Evolutionary conservation across 2,797 vertebrate species (phyloP), one percentile per base, ranked within the genome.

Genomic region (Dicrostonyx torquatus): DNA sequence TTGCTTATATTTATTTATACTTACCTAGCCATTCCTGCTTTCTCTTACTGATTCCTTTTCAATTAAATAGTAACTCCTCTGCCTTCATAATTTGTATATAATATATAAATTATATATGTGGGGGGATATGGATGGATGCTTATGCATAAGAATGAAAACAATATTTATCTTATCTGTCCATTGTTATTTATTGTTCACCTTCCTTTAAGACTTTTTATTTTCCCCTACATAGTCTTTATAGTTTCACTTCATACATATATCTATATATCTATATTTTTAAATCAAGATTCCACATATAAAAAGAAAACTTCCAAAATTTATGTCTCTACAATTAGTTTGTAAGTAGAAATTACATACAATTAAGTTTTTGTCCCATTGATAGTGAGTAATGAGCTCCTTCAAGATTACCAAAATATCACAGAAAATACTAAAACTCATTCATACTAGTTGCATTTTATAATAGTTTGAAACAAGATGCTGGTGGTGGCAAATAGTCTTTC

Each of bases 401-500:
- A 90, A 84, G 45, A 73, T 86, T 50, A 85, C 7, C 60, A 62
- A 90, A 88, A 90, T 48, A 60, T 50, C 77, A 94, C 24, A 89
- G 31, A 7, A 6, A 17, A 87, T 22, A 53, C 34, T 86, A 43
- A 43, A 93, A 15, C 48, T 86, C 24, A 66, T 95, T 94, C 15
- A 77, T 2, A 68, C 7, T 77, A 91, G 31, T 29, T 79, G 87
- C 29, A 48, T 78, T 58, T 89, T 40, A 75, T 84, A 31, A n/a
- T 24, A 45, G 20, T 92, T 93, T 87, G n/a, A 76, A 87, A 66
- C 22, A 93, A 5, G 31, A 3, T 83, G 34, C 37, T 76, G 31
- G 15, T 93, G 11, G 17, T 72, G 37, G 62, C 93, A 94, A 94
- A 90, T 92, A 94, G 75, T 82, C 78, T 89, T 73, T 83, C 66